Evolutionary conservation across 2,113 vertebrate species (phyloP).

Genomic region (Enhydra lutris): DNA sequence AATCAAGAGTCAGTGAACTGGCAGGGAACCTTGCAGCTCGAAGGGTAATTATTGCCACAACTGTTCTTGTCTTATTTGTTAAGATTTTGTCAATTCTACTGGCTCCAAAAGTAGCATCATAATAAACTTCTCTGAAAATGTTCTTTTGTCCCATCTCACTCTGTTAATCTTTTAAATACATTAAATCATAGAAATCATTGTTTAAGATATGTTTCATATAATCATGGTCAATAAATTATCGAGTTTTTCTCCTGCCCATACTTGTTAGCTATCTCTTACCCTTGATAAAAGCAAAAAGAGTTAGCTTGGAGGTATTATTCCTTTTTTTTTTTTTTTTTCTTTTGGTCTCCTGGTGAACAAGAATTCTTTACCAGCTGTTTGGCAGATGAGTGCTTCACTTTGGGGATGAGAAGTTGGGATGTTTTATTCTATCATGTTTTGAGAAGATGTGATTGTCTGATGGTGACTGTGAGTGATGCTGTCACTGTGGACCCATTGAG

Average conservation of each 20-base stretch:
- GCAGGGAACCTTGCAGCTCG: constrained; percentile 89
- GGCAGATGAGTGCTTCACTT: neutral
- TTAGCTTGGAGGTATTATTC: neutral
- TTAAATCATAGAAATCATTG: constrained; percentile 1
- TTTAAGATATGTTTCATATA: neutral
- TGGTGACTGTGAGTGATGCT: neutral
- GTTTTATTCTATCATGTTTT: neutral
- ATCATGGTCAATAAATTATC: neutral
- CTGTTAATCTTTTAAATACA: neutral
- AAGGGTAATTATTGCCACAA: constrained; percentile 87
- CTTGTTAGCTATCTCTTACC: neutral
- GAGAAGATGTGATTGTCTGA: neutral
- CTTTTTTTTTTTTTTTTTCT: neutral
- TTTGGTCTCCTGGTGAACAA: neutral
- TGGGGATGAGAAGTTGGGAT: neutral
- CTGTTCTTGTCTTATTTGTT: constrained; percentile 16
- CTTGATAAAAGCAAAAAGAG: neutral
- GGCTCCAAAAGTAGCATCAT: neutral
- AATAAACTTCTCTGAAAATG: constrained; percentile 40
- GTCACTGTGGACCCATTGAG: neutral
- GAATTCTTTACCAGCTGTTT: neutral
- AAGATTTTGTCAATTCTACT: neutral
- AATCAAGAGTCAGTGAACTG: constrained; percentile 89
- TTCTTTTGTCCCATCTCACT: neutral
- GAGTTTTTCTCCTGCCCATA: neutral